A percentile compares a stretch with the other conserved stretches of the same genome.
Evolutionary conservation across 2,888 invertebrate genomes (phyloP).

Genomic region (Microplitis manilae): DNA sequence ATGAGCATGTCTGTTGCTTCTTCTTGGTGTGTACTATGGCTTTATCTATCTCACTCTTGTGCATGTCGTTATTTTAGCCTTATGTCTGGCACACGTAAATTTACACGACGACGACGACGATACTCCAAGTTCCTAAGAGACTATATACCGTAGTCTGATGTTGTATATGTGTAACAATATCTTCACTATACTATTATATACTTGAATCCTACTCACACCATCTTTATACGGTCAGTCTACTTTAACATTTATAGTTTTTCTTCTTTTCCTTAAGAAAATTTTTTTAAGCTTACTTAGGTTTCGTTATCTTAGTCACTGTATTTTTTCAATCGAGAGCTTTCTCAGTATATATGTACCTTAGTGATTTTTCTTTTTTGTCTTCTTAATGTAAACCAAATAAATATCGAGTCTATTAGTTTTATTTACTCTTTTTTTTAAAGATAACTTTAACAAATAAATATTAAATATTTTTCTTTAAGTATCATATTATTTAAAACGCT

Average conservation of each 20-base stretch:
- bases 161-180: not conserved
- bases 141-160: not conserved
- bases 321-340: not conserved
- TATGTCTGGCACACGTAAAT: slow-evolving; percentile 9
- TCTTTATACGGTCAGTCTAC: not conserved
- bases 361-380: no score
- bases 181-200: not conserved
- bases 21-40: not conserved
- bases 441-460: no score
- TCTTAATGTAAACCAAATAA: no score
- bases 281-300: not conserved
- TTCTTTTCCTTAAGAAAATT: not conserved
- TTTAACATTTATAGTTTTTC: not conserved
- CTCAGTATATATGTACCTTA: no score
- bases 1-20: slow-evolving; percentile 18
- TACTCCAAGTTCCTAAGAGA: slow-evolving; percentile 3
- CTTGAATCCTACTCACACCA: not conserved
- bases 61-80: slow-evolving; percentile 7
- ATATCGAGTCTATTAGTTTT: no score
- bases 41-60: not conserved
- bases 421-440: no score
- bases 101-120: slow-evolving; percentile 11
- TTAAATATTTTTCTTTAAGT: no score
- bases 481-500: no score
- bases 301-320: not conserved